Evolutionary conservation across 2,797 vertebrate species (phyloP).

Genomic region (Pipistrellus kuhlii): DNA sequence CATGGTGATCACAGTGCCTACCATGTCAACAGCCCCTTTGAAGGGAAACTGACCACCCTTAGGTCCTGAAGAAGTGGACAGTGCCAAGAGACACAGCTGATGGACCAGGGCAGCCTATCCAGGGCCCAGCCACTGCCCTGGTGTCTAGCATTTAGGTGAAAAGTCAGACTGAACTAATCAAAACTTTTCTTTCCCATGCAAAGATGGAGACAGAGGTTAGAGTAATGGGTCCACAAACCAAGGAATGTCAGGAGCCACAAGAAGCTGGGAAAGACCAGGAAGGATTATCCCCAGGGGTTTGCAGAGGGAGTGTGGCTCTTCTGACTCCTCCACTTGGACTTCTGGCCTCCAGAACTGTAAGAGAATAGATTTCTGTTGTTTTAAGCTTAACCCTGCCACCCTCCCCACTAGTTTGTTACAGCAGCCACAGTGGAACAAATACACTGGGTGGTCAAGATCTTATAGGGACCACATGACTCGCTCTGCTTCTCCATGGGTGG

Average conservation of each 20-base stretch:
- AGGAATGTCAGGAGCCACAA: neutral
- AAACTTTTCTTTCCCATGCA: neutral
- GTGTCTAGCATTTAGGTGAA: neutral
- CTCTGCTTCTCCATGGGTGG: accelerated
- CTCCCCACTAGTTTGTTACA: neutral
- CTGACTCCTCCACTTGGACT: neutral
- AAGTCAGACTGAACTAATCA: neutral
- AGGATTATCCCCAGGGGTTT: no score
- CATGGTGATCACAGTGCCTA: neutral
- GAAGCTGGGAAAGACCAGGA: neutral
- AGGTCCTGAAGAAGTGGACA: neutral
- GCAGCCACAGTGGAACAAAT: neutral
- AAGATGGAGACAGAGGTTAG: neutral
- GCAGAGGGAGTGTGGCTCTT: accelerated
- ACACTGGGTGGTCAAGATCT: neutral
- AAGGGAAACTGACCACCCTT: neutral
- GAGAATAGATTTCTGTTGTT: neutral
- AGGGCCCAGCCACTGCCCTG: accelerated
- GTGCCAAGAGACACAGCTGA: neutral
- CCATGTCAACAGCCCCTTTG: neutral
- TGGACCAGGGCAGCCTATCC: neutral
- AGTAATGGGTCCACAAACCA: accelerated
- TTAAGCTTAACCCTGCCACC: neutral
- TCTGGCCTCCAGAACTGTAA: neutral
- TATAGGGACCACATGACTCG: accelerated